Conservation (phyloP, 2,113 vertebrate species). For the Mionectes macconnelli region DNA sequence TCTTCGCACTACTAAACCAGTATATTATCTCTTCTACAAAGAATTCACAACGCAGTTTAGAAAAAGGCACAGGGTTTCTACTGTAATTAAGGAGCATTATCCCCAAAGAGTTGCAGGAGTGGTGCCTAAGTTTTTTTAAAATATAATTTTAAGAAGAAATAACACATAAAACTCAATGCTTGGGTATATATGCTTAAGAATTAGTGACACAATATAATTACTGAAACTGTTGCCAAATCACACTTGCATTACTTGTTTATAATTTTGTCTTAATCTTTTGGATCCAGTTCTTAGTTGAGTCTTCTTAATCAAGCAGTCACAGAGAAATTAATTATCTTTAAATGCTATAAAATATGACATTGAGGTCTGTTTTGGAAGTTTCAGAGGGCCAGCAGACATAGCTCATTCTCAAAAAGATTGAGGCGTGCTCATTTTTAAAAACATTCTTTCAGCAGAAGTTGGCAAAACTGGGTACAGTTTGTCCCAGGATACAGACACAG, state of each 20-base stretch:
- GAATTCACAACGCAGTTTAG: not conserved
- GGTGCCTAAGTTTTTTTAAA: not conserved
- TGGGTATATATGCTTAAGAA: not conserved
- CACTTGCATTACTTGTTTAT: not conserved
- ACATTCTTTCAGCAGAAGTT: not conserved
- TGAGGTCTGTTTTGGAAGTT: not conserved
- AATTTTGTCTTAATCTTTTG: slow-evolving; percentile 47
- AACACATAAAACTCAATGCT: not conserved
- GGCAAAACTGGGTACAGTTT: not conserved
- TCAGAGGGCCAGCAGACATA: not conserved
- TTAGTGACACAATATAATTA: slow-evolving; percentile 6
- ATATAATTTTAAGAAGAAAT: not conserved
- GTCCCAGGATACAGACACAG: not conserved
- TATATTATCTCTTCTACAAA: not conserved
- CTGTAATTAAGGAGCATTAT: not conserved
- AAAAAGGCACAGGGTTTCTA: not conserved
- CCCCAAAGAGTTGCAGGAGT: not conserved
- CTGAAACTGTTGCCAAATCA: slow-evolving; percentile 49
- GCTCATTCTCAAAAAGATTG: not conserved
- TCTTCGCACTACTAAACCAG: not conserved
- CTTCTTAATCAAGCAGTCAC: slow-evolving; percentile 53
- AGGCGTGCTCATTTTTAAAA: not conserved
- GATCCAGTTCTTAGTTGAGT: not conserved
- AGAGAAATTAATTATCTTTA: slow-evolving; percentile 65
- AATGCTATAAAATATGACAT: slow-evolving; percentile 10